A percentile compares a stretch with the other conserved stretches of the same genome.
Evolutionary conservation across 2,888 invertebrate species (phyloP).

Genomic region (Amblyjoppa fuscipennis): DNA sequence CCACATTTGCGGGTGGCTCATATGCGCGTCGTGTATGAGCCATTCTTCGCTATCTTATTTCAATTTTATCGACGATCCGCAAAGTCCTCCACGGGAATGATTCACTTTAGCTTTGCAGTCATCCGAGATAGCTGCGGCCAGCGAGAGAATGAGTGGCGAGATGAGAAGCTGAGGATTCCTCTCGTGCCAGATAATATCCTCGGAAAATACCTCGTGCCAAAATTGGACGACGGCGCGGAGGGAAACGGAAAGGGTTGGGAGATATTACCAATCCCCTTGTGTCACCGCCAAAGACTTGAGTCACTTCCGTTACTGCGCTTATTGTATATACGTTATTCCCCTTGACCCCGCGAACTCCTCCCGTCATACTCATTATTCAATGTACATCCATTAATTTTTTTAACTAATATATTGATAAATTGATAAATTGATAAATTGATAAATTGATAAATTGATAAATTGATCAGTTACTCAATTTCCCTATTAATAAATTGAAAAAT

Average conservation of each 20-base stretch:
- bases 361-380: background rate
- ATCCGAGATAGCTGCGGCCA: background rate
- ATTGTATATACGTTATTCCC: background rate
- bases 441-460: too few species aligned
- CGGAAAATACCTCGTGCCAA: constrained; percentile 66
- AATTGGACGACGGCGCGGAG: constrained; percentile 64
- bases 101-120: background rate
- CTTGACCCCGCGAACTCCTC: background rate
- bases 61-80: constrained; percentile 4
- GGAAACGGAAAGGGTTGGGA: background rate
- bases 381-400: background rate
- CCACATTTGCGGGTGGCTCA: background rate
- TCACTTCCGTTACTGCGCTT: constrained; percentile 8
- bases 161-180: constrained; percentile 13
- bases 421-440: too few species aligned
- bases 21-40: background rate
- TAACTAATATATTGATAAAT: background rate
- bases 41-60: background rate
- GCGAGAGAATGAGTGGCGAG: constrained; percentile 10
- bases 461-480: too few species aligned
- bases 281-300: constrained; percentile 9
- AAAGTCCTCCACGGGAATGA: background rate
- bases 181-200: constrained; percentile 69
- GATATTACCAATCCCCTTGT: constrained; percentile 8
- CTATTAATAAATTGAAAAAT: too few species aligned